Base-by-base conservation (phyloP, 2,797 vertebrate genomes). In the Heliangelus exortis region DNA sequence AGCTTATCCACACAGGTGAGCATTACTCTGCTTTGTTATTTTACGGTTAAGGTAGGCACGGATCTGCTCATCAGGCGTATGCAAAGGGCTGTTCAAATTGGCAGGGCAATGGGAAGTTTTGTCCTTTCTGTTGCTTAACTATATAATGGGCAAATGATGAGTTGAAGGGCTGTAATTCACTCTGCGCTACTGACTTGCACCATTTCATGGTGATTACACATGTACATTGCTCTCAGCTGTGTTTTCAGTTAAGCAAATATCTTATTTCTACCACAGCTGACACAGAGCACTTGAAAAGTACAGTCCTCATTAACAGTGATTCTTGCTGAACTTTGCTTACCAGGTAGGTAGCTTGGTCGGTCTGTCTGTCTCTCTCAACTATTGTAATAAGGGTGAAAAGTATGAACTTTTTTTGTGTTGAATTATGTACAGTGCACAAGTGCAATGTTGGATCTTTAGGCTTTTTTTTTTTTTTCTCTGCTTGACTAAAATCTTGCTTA, bases 261-360 rank as follows among this genome's bases (percentile, higher is more conserved):
- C 93, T 94, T 33, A 51, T 92, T 97, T 95, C 95, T 94, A 34
- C 89, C 84, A 85, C 93, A 94, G 91, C 95, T 96, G 95, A 94
- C 95, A 93, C 92, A 72, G n/a, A 75, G 89, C 82, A 50, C 76
- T 92, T 47, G 36, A 66, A 89, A 67, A 94, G 78, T 87, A 39
- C 94, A 75, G 57, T 34, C 34, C 68, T 92, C 81, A 10, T 47
- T 65, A 65, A 50, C 5, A 8, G 41, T 61, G 74, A 14, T 45
- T 78, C 89, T 95, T 79, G 67, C 73, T 94, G 93, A 34, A n/a
- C 87, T 87, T 95, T 83, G 34, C 90, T 89, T 71, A 84, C 39
- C 89, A 90, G 96, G 96, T 97, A 96, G 89, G 96, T 96, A 2
- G 23, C 8, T 51, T n/a, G 72, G 34, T 79, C 3, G 3, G 7